Conservation (phyloP, 2,797 vertebrate genomes). For the Adrianichthys oophorus region DNA sequence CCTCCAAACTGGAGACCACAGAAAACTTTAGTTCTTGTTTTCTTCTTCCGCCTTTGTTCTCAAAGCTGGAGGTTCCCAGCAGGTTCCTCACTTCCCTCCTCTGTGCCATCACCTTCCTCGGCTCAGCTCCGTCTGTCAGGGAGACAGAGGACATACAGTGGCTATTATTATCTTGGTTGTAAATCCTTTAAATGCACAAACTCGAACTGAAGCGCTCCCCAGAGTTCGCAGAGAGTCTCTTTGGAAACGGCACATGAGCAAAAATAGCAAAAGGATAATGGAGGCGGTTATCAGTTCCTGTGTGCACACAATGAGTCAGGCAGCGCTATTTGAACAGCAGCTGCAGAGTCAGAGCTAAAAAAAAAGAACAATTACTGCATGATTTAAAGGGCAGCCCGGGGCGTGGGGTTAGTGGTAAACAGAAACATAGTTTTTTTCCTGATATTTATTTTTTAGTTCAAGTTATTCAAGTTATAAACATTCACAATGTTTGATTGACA, state of each 20-base stretch:
- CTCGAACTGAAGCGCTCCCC: neutral
- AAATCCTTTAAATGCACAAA: conserved; percentile 26
- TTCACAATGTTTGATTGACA: no score
- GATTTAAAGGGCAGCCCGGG: conserved; percentile 7
- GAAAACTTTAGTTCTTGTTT: neutral
- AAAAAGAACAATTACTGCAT: conserved; percentile 6
- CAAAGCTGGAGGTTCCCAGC: conserved; percentile 4
- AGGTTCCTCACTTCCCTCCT: conserved; percentile 3
- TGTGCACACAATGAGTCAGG: conserved; percentile 8
- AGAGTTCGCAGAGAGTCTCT: conserved; percentile 19
- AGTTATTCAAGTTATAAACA: no score
- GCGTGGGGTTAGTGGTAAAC: no score
- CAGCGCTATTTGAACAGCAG: conserved; percentile 1
- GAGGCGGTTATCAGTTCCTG: conserved; percentile 16
- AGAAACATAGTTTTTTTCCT: no score
- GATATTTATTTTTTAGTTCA: no score
- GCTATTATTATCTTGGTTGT: conserved; percentile 36
- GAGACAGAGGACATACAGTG: conserved; percentile 31
- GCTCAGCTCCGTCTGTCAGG: conserved; percentile 32
- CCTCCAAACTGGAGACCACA: conserved; percentile 1
- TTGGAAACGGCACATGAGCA: conserved; percentile 22
- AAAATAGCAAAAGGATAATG: conserved; percentile 36
- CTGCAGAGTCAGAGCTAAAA: conserved; percentile 3
- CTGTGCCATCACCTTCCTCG: conserved; percentile 7
- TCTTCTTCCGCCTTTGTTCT: conserved; percentile 4